phyloP scores from a whole-genome alignment of 1,140 invertebrate genomes.

The Laodelphax striatellus region DNA sequence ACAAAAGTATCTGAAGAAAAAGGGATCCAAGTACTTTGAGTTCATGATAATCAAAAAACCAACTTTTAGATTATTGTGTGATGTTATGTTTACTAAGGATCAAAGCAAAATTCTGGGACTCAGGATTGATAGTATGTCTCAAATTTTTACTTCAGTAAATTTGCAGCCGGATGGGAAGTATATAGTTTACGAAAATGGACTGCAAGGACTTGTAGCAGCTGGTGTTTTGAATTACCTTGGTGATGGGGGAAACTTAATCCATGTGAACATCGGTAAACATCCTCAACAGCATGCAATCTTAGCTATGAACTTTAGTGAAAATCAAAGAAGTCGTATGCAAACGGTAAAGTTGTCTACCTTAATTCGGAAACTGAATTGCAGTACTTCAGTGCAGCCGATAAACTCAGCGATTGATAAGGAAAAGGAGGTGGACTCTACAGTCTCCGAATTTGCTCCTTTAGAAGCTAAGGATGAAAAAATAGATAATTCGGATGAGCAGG shows the following conservation, averaged over 20 bases:
- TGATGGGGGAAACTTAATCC: conserved; percentile 46
- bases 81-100: conserved; percentile 68
- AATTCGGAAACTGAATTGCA: not conserved
- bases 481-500: not conserved
- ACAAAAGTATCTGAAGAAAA: conserved; percentile 89
- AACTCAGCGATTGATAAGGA: not conserved
- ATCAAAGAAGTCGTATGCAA: conserved; percentile 50
- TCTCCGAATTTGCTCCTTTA: not conserved
- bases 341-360: conserved; percentile 48
- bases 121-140: conserved; percentile 74
- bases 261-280: conserved; percentile 67
- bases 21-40: conserved; percentile 81
- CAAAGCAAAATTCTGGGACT: conserved; percentile 65
- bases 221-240: conserved; percentile 65
- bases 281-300: conserved; percentile 62
- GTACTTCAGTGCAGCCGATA: not conserved
- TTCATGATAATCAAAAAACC: conserved; percentile 63
- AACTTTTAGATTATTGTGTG: conserved; percentile 56
- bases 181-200: conserved; percentile 78
- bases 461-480: not conserved
- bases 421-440: not conserved
- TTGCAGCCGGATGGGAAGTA: conserved; percentile 64
- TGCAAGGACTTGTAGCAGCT: conserved; percentile 68
- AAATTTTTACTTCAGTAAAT: conserved; percentile 65
- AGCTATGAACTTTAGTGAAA: conserved; percentile 60